These are phyloP conservation scores for Parotia lawesii DNA, from an alignment of 2,113 vertebrate genomes.

Conservation along the genomic window DNA sequence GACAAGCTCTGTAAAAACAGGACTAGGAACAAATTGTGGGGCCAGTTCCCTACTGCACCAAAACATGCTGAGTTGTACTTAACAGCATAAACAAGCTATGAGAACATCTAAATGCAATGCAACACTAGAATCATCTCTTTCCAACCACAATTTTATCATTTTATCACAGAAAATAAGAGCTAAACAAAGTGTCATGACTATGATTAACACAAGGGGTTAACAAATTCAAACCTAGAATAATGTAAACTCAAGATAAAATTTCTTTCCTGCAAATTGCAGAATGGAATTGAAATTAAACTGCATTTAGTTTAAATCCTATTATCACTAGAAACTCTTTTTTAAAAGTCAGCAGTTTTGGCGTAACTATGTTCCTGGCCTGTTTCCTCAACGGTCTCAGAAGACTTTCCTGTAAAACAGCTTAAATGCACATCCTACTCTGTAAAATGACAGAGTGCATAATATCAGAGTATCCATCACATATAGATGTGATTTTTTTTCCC, in stretches of 20 bases:
- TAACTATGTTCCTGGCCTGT: conserved; percentile 51
- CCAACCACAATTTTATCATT: neutral
- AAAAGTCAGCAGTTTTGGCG: conserved; percentile 43
- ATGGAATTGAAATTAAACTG: conserved; percentile 17
- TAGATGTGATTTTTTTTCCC: neutral
- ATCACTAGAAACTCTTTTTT: conserved; percentile 58
- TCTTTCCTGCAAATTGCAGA: conserved; percentile 27
- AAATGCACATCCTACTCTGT: neutral
- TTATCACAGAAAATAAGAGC: neutral
- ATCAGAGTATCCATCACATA: neutral
- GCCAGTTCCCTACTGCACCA: neutral
- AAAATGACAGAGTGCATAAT: neutral
- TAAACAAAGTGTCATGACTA: neutral
- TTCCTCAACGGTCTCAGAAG: conserved; percentile 64
- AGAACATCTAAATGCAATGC: neutral
- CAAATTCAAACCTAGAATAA: conserved; percentile 18
- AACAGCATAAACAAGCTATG: neutral
- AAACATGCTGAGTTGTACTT: neutral
- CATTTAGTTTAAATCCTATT: conserved; percentile 40
- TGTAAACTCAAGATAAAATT: neutral
- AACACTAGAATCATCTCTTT: neutral
- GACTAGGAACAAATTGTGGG: neutral
- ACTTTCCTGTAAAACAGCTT: conserved; percentile 51
- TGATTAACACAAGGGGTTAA: neutral
- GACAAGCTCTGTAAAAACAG: neutral